phyloP scores from a whole-genome alignment of 1,140 invertebrate species.

The Drosophila subpulchrella region DNA sequence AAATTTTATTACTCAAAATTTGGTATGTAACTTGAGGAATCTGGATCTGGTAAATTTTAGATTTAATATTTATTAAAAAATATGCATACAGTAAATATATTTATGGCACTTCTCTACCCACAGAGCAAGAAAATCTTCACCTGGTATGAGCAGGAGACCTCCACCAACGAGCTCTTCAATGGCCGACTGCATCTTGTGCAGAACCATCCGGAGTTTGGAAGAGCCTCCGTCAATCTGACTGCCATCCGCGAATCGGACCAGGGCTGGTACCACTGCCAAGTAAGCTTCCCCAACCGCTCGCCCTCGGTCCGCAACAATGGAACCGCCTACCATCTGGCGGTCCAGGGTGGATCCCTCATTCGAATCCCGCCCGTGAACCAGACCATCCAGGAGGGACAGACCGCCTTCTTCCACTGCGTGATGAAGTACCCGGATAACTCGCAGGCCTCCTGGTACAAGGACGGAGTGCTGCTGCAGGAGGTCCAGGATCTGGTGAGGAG shows the following conservation, averaged over 20 bases:
- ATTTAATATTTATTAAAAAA: no score
- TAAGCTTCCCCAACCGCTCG: constrained; percentile 94
- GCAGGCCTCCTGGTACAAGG: constrained; percentile 89
- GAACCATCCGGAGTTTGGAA: constrained; percentile 87
- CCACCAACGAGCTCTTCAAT: constrained; percentile 89
- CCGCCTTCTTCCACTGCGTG: constrained; percentile 92
- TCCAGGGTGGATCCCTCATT: constrained; percentile 87
- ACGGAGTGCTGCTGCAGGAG: constrained; percentile 87
- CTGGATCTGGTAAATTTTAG: no score
- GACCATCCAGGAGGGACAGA: constrained; percentile 93
- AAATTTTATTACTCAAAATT: no score
- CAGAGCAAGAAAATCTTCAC: constrained; percentile 90
- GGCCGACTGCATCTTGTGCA: constrained; percentile 89
- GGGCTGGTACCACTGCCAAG: constrained; percentile 96
- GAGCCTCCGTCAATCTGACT: constrained; percentile 95
- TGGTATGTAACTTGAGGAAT: no score
- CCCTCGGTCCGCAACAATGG: constrained; percentile 93
- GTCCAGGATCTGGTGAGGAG: constrained; percentile 88
- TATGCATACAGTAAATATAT: no score
- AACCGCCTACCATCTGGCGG: constrained; percentile 94
- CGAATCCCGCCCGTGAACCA: constrained; percentile 92
- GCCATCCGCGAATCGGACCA: constrained; percentile 94
- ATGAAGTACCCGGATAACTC: constrained; percentile 88
- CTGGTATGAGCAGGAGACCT: constrained; percentile 92
- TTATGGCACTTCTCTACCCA: not conserved